Evolutionary conservation across 1,140 invertebrate genomes (phyloP), one percentile per base, ranked within the genome.

Genomic region (Melipona quadrifasciata): DNA sequence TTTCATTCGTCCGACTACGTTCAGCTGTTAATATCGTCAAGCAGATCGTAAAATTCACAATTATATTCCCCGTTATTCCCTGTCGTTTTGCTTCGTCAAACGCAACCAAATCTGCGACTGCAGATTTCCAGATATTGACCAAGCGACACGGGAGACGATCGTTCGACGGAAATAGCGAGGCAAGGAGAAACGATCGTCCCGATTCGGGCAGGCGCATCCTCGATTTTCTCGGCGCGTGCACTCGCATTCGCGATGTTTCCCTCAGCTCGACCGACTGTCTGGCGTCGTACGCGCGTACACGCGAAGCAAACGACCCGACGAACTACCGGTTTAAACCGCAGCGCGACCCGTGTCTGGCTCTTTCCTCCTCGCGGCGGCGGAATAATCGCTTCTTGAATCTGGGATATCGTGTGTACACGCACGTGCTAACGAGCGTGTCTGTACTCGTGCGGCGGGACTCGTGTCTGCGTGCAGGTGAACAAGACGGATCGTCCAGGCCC

Each of bases 371-470:
- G 68, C 39, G 8, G 39, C 58, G 57, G 58, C 24, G 65, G 76
- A 65, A 89, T 89, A 88, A 89, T 88, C 84, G 76, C 72, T 88
- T 88, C 74, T 88, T 64, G 76, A 76, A 88, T 89, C 84, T 88
- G 74, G 80, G 76, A 89, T 89, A 85, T 78, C 67, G 80, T 57
- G 76, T 80, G 58, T 64, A 74, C 82, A 83, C 65, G 81, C 86
- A 68, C 61, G 70, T 75, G 68, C 55, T 77, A 84, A 84, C 75
- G 82, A 84, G 75, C 82, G 65, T 79, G 55, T 83, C 65, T 55
- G n/a, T 71, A 61, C 27, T 4, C 75, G 31, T 65, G 51, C 8
- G 74, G 39, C 39, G 39, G 39, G 12, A 19, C 14, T 16, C 10
- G 67, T 85, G 79, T 81, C 61, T 78, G 65, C 34, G 71, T 68